Base-by-base conservation (phyloP, 2,888 invertebrate species). In the Torymus aiolomorphi region DNA sequence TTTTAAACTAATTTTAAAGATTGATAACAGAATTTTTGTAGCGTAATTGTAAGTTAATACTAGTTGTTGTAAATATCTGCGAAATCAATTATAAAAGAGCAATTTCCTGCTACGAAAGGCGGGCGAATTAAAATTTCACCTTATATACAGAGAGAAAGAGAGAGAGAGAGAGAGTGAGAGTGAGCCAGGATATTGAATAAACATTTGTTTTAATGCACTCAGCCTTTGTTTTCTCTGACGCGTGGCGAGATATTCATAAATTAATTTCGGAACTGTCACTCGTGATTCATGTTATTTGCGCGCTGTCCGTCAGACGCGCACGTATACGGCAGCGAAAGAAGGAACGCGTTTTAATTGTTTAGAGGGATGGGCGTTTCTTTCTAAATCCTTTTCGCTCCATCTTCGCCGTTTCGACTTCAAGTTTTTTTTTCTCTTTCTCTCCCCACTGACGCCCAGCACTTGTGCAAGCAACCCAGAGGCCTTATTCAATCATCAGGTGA, bases 391-490 rank as follows among this genome's bases (percentile, higher is more conserved):
- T 66, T 18, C 62, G n/a, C 13, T 74, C 74, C 56, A 61, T 78
- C 78, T 62, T 74, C 57, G 57, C 51, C 10, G 13, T 16, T 31
- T 54, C 59, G 18, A 8, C 62, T 20, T 42, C 42, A 42, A 61
- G 42, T 16, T 75, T 73, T 76, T 80, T 70, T 78, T 78, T 59
- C 75, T 76, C 73, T 78, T 73, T 54, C 72, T 72, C 71, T 67
- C 52, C n/a, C 49, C 78, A 79, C 84, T 81, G 83, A 82, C 81
- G 65, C 74, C 16, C 54, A 83, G 80, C 79, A 82, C 83, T 42
- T 83, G 83, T 83, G 84, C 79, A 84, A 84, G 84, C 84, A 84
- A 72, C 78, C 83, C 83, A 71, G 49, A 69, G 84, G 84, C 85
- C 73, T 76, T 83, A 84, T 84, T 85, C 83, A 84, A 84, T 85